These are phyloP conservation scores for Turritopsis rubra DNA, from an alignment of 30 jellyfish, hydroid and myxozoan species.

Conservation along the genomic window DNA sequence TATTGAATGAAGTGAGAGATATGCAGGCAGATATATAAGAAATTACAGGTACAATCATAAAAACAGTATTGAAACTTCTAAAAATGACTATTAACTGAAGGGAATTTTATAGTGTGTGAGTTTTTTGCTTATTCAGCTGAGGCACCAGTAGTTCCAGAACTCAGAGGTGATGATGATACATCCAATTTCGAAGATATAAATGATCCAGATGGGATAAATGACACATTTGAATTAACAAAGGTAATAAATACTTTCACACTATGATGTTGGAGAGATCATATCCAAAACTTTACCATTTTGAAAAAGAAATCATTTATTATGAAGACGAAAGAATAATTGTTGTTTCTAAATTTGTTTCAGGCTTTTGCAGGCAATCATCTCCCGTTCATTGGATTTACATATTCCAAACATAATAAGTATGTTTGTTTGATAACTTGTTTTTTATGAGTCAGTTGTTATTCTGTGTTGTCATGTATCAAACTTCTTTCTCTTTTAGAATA, in stretches of 20 bases:
- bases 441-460: not conserved
- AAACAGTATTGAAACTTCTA: not conserved
- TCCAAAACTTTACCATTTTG: too few relatives aligned
- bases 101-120: not conserved
- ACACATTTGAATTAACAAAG: slow-evolving; percentile 80
- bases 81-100: not conserved
- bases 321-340: too few relatives aligned
- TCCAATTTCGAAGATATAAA: slow-evolving; percentile 84
- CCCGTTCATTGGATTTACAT: slow-evolving; percentile 95
- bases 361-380: slow-evolving; percentile 97
- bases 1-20: too few relatives aligned
- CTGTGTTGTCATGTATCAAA: not conserved
- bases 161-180: slow-evolving; percentile 85
- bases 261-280: too few relatives aligned
- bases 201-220: slow-evolving; percentile 85
- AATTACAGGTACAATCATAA: not conserved
- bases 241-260: slow-evolving; percentile 29
- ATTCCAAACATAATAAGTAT: slow-evolving; percentile 72
- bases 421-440: not conserved
- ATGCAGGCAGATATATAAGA: too few relatives aligned
- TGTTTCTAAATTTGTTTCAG: slow-evolving; percentile 24
- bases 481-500: not conserved
- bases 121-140: slow-evolving; percentile 44
- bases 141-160: slow-evolving; percentile 98
- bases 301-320: too few relatives aligned